These are phyloP conservation scores for Callithrix jacchus DNA, from an alignment of 2,113 vertebrate genomes.

Conservation along the genomic window DNA sequence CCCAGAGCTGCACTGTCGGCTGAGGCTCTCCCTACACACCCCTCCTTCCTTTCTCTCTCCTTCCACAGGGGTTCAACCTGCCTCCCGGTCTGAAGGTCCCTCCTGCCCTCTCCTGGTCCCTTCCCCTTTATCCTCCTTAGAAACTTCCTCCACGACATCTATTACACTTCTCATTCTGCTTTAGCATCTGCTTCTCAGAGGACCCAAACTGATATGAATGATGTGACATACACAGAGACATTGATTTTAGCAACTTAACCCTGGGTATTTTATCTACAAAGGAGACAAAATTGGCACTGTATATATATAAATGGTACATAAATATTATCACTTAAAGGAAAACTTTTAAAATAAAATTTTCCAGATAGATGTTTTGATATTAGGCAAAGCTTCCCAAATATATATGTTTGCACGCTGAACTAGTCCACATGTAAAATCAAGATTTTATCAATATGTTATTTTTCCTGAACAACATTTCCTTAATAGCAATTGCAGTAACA, in stretches of 20 bases:
- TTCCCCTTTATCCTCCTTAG: background rate
- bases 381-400: slow-evolving; percentile 9
- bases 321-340: background rate
- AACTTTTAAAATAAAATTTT: slow-evolving; percentile 31
- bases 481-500: background rate
- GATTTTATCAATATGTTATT: background rate
- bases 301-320: background rate
- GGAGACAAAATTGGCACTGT: background rate
- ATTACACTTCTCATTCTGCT: background rate
- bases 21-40: background rate
- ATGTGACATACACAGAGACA: background rate
- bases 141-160: background rate
- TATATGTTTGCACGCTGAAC: background rate
- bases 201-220: background rate
- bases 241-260: background rate
- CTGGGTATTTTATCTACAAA: slow-evolving; percentile 14
- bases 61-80: background rate
- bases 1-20: background rate
- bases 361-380: background rate
- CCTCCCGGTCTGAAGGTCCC: background rate
- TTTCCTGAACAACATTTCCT: slow-evolving; percentile 1
- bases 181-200: slow-evolving; percentile 20
- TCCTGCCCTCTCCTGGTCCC: background rate
- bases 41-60: background rate
- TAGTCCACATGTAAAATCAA: slow-evolving; percentile 36